phyloP scores from a whole-genome alignment of 2,797 vertebrate genomes.

The Percopsis omiscomaycus region DNA sequence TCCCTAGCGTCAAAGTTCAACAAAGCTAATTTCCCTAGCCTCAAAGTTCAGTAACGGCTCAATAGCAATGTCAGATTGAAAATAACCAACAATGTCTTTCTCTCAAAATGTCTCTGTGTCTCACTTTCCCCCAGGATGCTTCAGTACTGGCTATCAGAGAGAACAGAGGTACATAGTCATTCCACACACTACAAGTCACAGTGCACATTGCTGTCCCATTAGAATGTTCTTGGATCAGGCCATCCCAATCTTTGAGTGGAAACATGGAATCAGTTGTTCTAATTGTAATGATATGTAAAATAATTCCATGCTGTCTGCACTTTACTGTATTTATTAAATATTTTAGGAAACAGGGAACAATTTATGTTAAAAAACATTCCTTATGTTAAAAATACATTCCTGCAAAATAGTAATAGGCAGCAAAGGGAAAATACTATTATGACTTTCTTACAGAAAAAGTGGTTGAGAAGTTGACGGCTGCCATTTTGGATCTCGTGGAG shows the following conservation, averaged over 20 bases:
- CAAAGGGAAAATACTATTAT: not conserved
- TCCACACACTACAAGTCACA: not conserved
- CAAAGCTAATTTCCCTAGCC: not conserved
- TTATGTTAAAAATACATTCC: too few relatives aligned
- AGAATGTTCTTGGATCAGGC: too few relatives aligned
- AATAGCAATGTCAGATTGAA: not conserved
- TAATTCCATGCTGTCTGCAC: too few relatives aligned
- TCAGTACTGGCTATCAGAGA: slow-evolving; percentile 83
- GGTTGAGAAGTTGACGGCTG: slow-evolving; percentile 88
- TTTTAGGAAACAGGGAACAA: too few relatives aligned
- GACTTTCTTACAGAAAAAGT: slow-evolving; percentile 77
- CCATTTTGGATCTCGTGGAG: slow-evolving; percentile 91
- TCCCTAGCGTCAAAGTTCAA: not conserved
- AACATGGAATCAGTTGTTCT: too few relatives aligned
- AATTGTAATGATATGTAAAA: too few relatives aligned
- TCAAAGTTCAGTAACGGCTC: not conserved
- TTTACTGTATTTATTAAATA: too few relatives aligned
- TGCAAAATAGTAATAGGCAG: not conserved
- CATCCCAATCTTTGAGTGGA: too few relatives aligned
- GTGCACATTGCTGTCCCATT: not conserved
- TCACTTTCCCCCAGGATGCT: slow-evolving; percentile 80
- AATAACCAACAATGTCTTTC: not conserved
- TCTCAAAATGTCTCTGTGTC: slow-evolving; percentile 29
- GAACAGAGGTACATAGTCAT: slow-evolving; percentile 84
- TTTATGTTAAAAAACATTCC: too few relatives aligned